A percentile compares a stretch with the other conserved stretches of the same genome.
phyloP scores from a whole-genome alignment of 2,797 vertebrate genomes.

The Alosa sapidissima region DNA sequence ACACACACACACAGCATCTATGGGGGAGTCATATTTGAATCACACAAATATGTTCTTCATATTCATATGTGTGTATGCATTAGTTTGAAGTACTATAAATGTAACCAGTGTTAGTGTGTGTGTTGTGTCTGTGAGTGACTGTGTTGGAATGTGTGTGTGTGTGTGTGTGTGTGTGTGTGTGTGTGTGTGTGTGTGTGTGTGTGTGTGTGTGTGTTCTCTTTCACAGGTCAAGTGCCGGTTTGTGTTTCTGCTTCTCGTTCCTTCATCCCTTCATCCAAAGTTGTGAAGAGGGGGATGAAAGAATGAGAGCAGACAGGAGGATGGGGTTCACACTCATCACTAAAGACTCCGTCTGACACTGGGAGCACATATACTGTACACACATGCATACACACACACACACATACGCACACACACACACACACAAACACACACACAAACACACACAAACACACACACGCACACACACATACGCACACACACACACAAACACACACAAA shows the following conservation, averaged over 20 bases:
- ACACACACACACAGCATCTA: too few species aligned
- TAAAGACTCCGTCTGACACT: background rate
- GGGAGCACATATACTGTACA: background rate
- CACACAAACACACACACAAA: too few species aligned
- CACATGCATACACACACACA: background rate
- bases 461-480: background rate
- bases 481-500: background rate
- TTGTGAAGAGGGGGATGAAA: background rate
- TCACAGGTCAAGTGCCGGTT: background rate
- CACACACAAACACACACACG: background rate
- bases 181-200: background rate
- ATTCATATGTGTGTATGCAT: background rate
- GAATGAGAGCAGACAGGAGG: background rate
- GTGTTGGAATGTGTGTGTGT: background rate
- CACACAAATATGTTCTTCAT: background rate
- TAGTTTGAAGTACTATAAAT: background rate
- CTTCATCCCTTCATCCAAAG: background rate
- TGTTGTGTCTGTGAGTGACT: background rate
- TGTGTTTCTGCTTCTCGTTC: background rate
- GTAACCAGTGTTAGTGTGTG: background rate
- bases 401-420: background rate
- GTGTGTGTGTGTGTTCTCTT: background rate
- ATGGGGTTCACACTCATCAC: conserved; percentile 1
- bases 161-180: background rate
- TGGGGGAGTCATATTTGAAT: too few species aligned